A percentile compares a stretch with the other conserved stretches of the same genome.
phyloP scores from a whole-genome alignment of 1,140 invertebrate species.

The Bombus vancouverensis region DNA sequence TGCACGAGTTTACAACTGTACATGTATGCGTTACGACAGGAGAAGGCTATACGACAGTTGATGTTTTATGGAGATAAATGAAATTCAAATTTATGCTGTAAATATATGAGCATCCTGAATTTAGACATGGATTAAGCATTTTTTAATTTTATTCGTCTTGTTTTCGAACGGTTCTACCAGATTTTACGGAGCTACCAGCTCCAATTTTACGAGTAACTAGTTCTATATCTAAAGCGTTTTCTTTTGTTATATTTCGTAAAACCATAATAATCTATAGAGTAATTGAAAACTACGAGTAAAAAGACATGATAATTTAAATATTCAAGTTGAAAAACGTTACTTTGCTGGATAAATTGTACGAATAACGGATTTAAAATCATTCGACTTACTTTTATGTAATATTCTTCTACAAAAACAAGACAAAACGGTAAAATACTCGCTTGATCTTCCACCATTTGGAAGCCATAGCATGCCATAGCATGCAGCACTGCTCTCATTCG shows the following conservation, averaged over 20 bases:
- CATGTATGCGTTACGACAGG: background rate
- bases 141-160: background rate
- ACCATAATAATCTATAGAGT: no score
- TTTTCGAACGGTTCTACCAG: background rate
- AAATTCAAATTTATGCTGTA: conserved; percentile 19
- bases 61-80: conserved; percentile 18
- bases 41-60: background rate
- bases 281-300: background rate
- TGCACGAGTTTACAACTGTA: background rate
- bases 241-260: no score
- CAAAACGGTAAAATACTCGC: background rate
- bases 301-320: background rate
- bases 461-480: background rate
- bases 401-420: background rate
- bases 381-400: background rate
- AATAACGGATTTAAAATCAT: background rate
- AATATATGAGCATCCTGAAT: background rate
- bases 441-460: background rate
- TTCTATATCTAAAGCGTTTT: no score
- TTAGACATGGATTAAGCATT: background rate
- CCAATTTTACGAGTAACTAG: background rate
- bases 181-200: no score
- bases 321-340: background rate
- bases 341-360: no score
- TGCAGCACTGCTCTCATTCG: background rate